Evolutionary conservation across 2,113 vertebrate species (phyloP).

Genomic region (Pangasianodon hypophthalmus): DNA sequence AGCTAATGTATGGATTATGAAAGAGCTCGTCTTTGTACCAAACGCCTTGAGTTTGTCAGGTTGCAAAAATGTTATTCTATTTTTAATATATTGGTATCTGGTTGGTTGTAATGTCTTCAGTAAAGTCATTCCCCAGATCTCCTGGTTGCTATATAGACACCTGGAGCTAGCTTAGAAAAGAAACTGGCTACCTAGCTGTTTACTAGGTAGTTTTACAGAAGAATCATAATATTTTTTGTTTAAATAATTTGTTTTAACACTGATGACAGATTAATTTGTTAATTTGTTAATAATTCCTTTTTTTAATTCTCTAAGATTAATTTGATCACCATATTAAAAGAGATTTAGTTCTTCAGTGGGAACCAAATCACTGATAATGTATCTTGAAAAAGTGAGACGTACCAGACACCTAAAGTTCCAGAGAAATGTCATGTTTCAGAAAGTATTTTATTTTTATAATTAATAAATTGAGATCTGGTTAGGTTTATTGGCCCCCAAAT

Average conservation of each 20-base stretch:
- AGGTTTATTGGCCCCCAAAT: neutral
- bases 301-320: no score
- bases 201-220: neutral
- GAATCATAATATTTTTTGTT: neutral
- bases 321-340: neutral
- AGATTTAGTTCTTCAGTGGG: neutral
- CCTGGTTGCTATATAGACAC: neutral
- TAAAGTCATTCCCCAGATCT: neutral
- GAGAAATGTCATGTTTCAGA: neutral
- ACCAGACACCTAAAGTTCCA: neutral
- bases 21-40: neutral
- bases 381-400: neutral
- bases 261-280: neutral
- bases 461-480: neutral
- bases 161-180: neutral
- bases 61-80: neutral
- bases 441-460: neutral
- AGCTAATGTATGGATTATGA: neutral
- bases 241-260: neutral
- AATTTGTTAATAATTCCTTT: no score
- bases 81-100: neutral
- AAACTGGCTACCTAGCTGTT: neutral
- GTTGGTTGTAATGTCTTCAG: neutral
- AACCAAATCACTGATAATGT: neutral
- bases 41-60: neutral